Evolutionary conservation across 2,113 vertebrate species (phyloP), one percentile per base, ranked within the genome.

Genomic region (Pseudopodoces humilis): DNA sequence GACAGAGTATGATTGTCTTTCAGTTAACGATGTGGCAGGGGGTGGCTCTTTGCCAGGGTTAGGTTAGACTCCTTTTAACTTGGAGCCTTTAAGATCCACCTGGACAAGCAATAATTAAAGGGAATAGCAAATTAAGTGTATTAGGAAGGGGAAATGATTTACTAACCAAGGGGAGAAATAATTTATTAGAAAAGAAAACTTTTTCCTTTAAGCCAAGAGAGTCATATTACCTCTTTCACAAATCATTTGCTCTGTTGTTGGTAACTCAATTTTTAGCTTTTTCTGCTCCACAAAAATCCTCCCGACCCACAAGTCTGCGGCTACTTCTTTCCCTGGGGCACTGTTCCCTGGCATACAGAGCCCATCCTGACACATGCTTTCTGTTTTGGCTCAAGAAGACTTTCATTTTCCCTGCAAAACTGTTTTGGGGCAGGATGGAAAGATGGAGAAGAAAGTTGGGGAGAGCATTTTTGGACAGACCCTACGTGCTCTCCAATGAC

Each of bases 141-240:
- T 95, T 95, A 94, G 86, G 86, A 96, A 96, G 33, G 90, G 92
- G 93, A 96, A 97, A 96, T 93, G 30, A 93, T 96, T 95, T 97
- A 96, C 96, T 93, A 94, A 96, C 83, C 58, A 81, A n/a, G 64
- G 71, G 83, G 69, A 96, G 88, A 96, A 95, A 95, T 96, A 88
- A 96, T 88, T 95, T 96, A 95, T 96, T 96, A 95, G 93, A 86
- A 96, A 95, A 95, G 85, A 93, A 95, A 96, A 96, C 88, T 93
- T 97, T 39, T 43, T 86, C 64, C 64, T 95, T 94, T 92, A 90
- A 93, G 72, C 49, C 1, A 4, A 82, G 76, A 78, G 86, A 79
- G 81, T 97, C 95, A 18, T 75, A 90, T 93, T 95, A 93, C 94
- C 35, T 83, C 83, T 92, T 93, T 87, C 90, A 95, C 89, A 95